Evolutionary conservation across 2,113 vertebrate species (phyloP).

Genomic region (Megaceryle maxima): DNA sequence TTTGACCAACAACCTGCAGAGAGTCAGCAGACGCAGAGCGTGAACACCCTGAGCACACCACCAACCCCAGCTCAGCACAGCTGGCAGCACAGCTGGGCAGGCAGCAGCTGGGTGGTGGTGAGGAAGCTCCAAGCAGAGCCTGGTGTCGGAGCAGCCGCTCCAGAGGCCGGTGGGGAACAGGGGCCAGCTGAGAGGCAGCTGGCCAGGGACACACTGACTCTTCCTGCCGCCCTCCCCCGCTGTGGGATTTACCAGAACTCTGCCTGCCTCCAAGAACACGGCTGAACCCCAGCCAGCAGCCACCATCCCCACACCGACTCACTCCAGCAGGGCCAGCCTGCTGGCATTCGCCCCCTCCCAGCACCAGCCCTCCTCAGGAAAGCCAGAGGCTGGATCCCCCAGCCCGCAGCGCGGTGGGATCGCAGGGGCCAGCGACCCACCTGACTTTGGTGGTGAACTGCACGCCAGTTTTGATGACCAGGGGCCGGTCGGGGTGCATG

Average conservation of each 20-base stretch:
- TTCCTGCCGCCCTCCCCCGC: not conserved
- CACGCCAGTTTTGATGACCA: constrained; percentile 98
- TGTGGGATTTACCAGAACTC: not conserved
- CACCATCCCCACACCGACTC: not conserved
- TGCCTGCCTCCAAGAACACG: not conserved
- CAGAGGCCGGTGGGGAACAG: not conserved
- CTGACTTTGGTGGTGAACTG: constrained; percentile 99
- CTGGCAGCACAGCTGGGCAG: not conserved
- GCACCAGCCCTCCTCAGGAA: not conserved
- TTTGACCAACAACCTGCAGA: constrained; percentile 91
- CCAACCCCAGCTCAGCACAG: not conserved
- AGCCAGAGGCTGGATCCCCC: not conserved
- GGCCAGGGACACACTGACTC: not conserved
- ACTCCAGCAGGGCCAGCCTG: not conserved
- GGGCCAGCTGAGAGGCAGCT: not conserved
- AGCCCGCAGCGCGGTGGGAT: rapidly evolving
- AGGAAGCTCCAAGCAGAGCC: not conserved
- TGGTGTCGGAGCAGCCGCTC: not conserved
- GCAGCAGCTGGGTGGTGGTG: not conserved
- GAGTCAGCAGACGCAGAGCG: not conserved
- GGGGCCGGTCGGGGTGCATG: constrained; percentile 96
- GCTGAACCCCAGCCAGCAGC: not conserved
- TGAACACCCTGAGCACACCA: not conserved
- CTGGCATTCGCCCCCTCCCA: not conserved
- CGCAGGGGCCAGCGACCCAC: constrained; percentile 58